Conservation (phyloP, 2,888 invertebrate species). For the Orthonevra nobilis region DNA sequence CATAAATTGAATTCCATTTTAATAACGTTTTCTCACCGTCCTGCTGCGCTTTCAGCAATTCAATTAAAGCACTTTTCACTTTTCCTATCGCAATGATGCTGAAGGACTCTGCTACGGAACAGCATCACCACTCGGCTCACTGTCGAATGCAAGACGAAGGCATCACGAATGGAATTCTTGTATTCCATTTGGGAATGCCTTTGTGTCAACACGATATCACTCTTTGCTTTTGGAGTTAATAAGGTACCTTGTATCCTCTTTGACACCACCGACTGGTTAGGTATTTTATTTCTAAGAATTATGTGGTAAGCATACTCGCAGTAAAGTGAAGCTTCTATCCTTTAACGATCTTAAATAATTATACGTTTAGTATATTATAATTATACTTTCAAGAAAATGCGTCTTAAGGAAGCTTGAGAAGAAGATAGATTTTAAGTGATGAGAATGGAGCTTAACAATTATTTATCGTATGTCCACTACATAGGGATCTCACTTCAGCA, state of each 20-base stretch:
- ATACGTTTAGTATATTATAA: too few species aligned
- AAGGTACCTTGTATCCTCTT: conserved; percentile 14
- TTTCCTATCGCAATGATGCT: neutral
- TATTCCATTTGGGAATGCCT: conserved; percentile 22
- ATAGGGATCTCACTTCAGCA: too few species aligned
- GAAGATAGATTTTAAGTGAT: too few species aligned
- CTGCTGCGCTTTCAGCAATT: conserved; percentile 57
- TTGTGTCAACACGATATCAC: conserved; percentile 33
- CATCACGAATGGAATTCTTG: conserved; percentile 4
- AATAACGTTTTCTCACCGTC: conserved; percentile 50
- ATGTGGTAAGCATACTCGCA: conserved; percentile 30
- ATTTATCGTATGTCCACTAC: too few species aligned
- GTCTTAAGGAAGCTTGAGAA: too few species aligned
- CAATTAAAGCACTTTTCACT: conserved; percentile 57
- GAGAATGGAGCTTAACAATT: too few species aligned
- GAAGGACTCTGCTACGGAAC: neutral
- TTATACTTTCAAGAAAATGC: too few species aligned
- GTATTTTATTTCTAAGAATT: conserved; percentile 50
- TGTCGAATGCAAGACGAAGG: conserved; percentile 46
- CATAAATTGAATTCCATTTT: conserved; percentile 69
- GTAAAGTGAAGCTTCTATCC: too few species aligned
- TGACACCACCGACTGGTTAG: conserved; percentile 28
- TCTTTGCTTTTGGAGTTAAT: conserved; percentile 48
- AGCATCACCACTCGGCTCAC: too few species aligned
- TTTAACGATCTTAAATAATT: too few species aligned